Conservation (phyloP, 2,888 invertebrate species). For the Hirtodrosophila cameraria region DNA sequence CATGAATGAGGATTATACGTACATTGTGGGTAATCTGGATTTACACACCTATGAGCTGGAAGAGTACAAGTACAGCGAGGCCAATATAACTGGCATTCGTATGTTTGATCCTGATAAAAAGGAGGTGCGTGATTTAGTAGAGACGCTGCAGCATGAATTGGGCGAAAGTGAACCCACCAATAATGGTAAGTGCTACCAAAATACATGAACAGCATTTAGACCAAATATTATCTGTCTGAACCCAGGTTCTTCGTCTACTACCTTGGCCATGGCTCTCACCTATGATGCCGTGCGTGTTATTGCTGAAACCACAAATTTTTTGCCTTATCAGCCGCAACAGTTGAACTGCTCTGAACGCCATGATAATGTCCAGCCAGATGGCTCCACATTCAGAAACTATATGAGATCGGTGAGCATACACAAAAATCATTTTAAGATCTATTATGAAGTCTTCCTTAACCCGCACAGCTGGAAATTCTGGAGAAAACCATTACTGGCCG, state of each 20-base stretch:
- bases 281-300: constrained; percentile 94
- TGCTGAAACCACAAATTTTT: constrained; percentile 89
- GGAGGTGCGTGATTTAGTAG: constrained; percentile 84
- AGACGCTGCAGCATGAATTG: constrained; percentile 49
- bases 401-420: constrained; percentile 84
- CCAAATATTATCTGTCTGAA: background rate
- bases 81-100: constrained; percentile 91
- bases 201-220: accelerated
- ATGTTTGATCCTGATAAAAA: constrained; percentile 87
- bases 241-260: constrained; percentile 76
- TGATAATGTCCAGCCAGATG: constrained; percentile 89
- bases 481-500: constrained; percentile 87
- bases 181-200: constrained; percentile 27
- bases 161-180: constrained; percentile 55
- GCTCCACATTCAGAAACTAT: constrained; percentile 92
- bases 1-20: constrained; percentile 96
- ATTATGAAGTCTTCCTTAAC: background rate
- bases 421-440: too few species aligned
- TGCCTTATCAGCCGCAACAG: constrained; percentile 85
- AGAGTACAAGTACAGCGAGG: constrained; percentile 91
- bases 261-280: constrained; percentile 90
- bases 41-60: constrained; percentile 88
- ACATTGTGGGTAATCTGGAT: constrained; percentile 92
- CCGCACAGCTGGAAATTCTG: constrained; percentile 84
- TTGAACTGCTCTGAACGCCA: constrained; percentile 86